Base-by-base conservation (phyloP, 2,888 invertebrate genomes). In the Meteorus colon region DNA sequence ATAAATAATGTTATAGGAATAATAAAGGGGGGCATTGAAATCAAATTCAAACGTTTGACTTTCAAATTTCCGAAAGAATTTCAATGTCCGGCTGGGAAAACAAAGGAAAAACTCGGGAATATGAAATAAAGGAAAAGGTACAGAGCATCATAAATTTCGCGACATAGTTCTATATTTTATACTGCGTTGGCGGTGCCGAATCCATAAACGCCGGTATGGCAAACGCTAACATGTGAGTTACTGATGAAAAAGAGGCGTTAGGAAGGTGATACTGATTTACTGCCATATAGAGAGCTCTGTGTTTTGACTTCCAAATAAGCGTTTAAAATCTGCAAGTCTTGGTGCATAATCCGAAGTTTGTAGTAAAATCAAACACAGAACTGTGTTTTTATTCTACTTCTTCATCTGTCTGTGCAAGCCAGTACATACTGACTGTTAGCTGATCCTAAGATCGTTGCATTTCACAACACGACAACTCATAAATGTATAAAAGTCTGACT, bases 261-360 rank as follows among this genome's bases (percentile, higher is more conserved):
- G 55, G 19, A 55, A 24, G 55, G 19, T 55, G 55, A 55, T 55
- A 55, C 55, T 55, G 55, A 55, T 55, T 55, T 55, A 55, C 55
- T 19, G 55, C 55, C 19, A 55, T 19, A 55, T 19, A 5, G 19
- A 19, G 55, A 55, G 4, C 19, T 8, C 55, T 55, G 19, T 19
- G 19, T 24, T 55, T 55, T 24, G 55, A 55, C 55, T 55, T 55
- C 19, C 55, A 55, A 55, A 55, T 55, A 19, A 5, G 4, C 0
- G 2, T 55, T n/a, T 55, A 55, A 3, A 55, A 19, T 55, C 10
- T n/a, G 4, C 19, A 55, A 55, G 48, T 48, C 14, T 16, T 5
- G 48, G 1, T 48, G n/a, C n/a, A 4, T 48, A 48, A 48, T 48
- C 48, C 48, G 16, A 48, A 2, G 16, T n/a, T 16, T 16, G 48